Base-by-base conservation (phyloP, 2,888 invertebrate species). In the Watsonalla cultraria region DNA sequence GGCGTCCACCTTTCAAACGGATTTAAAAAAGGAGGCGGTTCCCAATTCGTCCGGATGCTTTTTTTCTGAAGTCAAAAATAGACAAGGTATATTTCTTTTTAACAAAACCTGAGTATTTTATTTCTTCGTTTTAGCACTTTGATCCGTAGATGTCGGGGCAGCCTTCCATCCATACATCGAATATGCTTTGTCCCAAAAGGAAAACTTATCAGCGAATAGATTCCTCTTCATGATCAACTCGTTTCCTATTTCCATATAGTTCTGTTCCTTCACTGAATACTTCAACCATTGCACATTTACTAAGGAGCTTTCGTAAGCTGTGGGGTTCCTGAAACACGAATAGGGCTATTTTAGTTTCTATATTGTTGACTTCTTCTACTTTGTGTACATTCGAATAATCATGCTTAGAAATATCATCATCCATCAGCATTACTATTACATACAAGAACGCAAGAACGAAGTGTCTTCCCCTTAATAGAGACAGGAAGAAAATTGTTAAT, bases 121-220 rank as follows among this genome's bases (percentile, higher is more conserved):
- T 49, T 39, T 37, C 37, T 49, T 37, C 8, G 1, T 9, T 0
- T 8, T 34, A 0, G 37, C 37, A 37, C 7, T 37, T 34, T 54
- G 51, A 34, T 57, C 59, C 45, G 58, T 64, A 42, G 35, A 51
- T 51, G 56, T 57, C 4, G 70, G 70, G 7, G 78, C 60, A 34
- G 59, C 87, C 37, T 69, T 78, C 85, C 84, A 86, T 52, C 87
- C 80, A 69, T 84, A 68, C 49, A 81, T 84, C 6, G 78, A 69
- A 59, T 90, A 90, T 11, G 81, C 66, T 58, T 72, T 75, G 56
- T 84, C 70, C 90, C 90, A 90, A 52, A 89, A 81, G 7, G 70
- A 57, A 56, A 72, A 87, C 13, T 65, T 74, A 9, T 83, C 73
- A 49, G 60, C 62, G 13, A 86, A 82, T 2, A 83, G 66, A 59